Conservation (phyloP, 2,888 invertebrate species). For the Melipona bicolor region DNA sequence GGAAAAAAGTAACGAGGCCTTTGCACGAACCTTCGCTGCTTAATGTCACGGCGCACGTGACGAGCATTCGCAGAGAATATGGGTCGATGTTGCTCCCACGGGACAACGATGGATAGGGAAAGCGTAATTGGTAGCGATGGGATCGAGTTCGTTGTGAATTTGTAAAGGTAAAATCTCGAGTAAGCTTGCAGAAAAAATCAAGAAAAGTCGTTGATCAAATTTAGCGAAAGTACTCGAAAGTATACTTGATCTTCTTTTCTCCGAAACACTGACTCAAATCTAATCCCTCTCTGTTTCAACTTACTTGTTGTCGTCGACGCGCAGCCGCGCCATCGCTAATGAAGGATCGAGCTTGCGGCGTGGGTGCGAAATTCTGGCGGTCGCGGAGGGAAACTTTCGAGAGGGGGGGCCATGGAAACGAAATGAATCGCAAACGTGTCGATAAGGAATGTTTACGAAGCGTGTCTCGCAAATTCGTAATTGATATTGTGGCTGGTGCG, state of each 20-base stretch:
- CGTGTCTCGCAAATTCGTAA: background rate
- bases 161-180: no score
- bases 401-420: background rate
- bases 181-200: no score
- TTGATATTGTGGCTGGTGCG: background rate
- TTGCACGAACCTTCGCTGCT: slow-evolving; percentile 34
- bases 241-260: background rate
- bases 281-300: background rate
- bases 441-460: background rate
- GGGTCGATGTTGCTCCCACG: slow-evolving; percentile 27
- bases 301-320: background rate
- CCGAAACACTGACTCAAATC: background rate
- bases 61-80: slow-evolving; percentile 17
- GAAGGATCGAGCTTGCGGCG: background rate
- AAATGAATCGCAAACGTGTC: background rate
- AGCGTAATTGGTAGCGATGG: slow-evolving; percentile 24
- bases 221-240: background rate
- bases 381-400: background rate
- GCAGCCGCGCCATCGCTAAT: background rate
- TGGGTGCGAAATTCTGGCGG: background rate
- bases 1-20: slow-evolving; percentile 49
- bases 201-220: no score
- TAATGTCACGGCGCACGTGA: slow-evolving; percentile 28
- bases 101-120: slow-evolving; percentile 12
- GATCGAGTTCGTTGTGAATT: background rate